phyloP scores from a whole-genome alignment of 2,888 invertebrate species.

The Furcula furcula region DNA sequence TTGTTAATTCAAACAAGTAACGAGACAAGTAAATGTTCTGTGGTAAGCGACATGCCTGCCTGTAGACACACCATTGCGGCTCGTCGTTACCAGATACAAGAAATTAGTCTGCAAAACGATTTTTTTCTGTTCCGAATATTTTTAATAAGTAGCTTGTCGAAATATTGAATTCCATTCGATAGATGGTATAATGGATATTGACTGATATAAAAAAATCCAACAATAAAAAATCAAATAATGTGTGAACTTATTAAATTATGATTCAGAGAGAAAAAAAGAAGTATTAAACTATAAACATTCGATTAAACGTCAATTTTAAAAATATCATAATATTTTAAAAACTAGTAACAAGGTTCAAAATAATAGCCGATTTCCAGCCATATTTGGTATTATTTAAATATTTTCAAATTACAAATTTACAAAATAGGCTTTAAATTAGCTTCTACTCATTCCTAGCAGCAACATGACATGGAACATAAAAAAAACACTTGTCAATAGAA shows the following conservation, averaged over 20 bases:
- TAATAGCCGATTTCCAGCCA: conserved; percentile 9
- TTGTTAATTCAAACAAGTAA: no score
- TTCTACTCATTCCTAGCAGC: conserved; percentile 1
- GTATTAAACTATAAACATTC: conserved; percentile 5
- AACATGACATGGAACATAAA: conserved; percentile 1
- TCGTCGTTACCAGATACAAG: no score
- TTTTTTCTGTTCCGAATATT: no score
- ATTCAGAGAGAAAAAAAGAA: conserved; percentile 6
- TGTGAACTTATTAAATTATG: conserved; percentile 5
- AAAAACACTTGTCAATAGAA: not conserved
- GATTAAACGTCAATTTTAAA: conserved; percentile 12
- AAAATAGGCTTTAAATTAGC: conserved; percentile 9
- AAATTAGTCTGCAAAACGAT: no score
- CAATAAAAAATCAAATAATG: no score
- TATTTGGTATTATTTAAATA: conserved; percentile 15
- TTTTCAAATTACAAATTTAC: conserved; percentile 23
- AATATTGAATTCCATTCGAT: no score
- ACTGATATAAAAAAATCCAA: no score
- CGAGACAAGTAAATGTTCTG: no score
- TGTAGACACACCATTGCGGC: no score
- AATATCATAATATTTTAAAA: conserved; percentile 5
- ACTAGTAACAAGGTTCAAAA: conserved; percentile 9
- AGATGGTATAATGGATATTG: no score
- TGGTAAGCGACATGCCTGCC: no score
- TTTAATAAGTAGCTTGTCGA: no score